Base-by-base conservation (phyloP, 2,797 vertebrate species). In the Columba guinea region DNA sequence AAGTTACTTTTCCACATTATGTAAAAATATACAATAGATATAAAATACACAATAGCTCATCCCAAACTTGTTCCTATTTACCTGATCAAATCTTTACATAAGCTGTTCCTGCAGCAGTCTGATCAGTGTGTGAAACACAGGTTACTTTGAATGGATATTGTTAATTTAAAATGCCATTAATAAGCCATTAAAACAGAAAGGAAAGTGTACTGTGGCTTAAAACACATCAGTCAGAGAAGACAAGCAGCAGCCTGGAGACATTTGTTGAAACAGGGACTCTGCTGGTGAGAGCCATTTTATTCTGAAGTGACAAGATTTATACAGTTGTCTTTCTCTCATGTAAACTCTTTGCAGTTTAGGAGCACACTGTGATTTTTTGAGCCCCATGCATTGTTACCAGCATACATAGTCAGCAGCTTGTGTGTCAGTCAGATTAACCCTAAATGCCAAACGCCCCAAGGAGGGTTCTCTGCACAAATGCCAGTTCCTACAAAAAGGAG, bases 301-400 rank as follows among this genome's bases (percentile, higher is more conserved):
- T 67, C 67, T 5, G 28, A 56, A 68, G n/a, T 7, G 37, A 55
- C 41, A 65, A 13, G 4, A 11, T 39, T 35, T 22, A 53, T 27
- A 13, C 7, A 34, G 6, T 34, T 2, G 1, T 49, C 44, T 34
- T 79, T 13, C 44, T 49, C 39, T 28, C 26, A 52, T 0, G 0
- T n/a, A 49, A 71, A 4, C 11, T 15, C 48, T 28, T 35, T 22
- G 20, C 37, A 58, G 34, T 18, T 58, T 8, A 30, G 51, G 39
- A 67, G 46, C n/a, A 35, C 7, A 5, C 15, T 5, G 20, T 39
- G 32, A 23, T 58, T 58, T 79, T 58, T 11, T 7, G 35, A 58
- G 67, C 17, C 26, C 34, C 27, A 44, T 4, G 26, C 53, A 4
- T 3, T 24, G 22, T 1, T 74, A 32, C 23, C 62, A 74, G 67